A percentile compares a stretch with the other conserved stretches of the same genome.
phyloP scores from a whole-genome alignment of 2,797 vertebrate genomes.

The Centroberyx gerrardi region DNA sequence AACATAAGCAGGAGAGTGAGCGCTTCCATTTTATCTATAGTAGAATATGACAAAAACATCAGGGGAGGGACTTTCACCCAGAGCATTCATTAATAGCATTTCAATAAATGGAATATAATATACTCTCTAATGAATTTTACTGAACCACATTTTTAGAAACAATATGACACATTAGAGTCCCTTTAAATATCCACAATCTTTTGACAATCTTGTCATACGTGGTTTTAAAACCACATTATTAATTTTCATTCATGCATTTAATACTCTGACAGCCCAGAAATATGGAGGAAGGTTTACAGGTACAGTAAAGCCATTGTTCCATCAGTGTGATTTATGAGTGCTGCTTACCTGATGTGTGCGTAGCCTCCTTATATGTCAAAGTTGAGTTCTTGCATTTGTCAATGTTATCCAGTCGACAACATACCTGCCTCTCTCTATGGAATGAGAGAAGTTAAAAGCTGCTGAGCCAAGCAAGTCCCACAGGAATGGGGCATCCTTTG shows the following conservation, averaged over 20 bases:
- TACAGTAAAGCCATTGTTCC: not conserved
- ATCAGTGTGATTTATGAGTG: constrained; percentile 31
- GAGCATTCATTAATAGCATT: not conserved
- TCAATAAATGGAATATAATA: not conserved
- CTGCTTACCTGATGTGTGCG: constrained; percentile 64
- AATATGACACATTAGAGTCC: no score
- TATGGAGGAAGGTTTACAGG: not conserved
- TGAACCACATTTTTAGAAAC: no score
- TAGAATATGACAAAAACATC: not conserved
- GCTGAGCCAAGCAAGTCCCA: constrained; percentile 24
- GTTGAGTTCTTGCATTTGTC: constrained; percentile 37
- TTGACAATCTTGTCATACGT: not conserved
- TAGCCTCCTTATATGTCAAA: constrained; percentile 36
- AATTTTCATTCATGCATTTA: no score
- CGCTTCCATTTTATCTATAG: constrained; percentile 75
- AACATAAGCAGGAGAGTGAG: constrained; percentile 64
- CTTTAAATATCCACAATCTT: not conserved
- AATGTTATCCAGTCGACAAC: constrained; percentile 42
- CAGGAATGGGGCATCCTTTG: constrained; percentile 57
- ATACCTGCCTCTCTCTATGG: constrained; percentile 25
- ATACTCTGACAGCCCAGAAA: not conserved
- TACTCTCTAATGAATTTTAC: no score
- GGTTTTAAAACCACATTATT: not conserved
- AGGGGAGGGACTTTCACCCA: not conserved
- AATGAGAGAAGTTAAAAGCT: constrained; percentile 7